Percentiles rank a stretch among this genome's conserved stretches.
These are phyloP conservation scores for Agriopis marginaria DNA, from an alignment of 2,888 invertebrate species.

Conservation along the genomic window DNA sequence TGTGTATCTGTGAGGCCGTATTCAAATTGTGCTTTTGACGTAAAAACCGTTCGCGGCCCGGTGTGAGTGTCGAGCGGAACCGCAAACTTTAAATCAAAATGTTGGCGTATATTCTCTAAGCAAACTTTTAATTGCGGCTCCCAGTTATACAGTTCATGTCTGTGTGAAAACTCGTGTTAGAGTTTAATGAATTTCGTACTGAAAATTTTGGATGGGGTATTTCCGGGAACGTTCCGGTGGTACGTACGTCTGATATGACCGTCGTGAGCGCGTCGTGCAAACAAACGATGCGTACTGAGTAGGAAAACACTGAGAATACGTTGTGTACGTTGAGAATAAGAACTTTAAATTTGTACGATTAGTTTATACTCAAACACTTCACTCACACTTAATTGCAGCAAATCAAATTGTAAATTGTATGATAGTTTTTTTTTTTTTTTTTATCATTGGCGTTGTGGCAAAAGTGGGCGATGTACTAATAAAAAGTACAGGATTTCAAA, in stretches of 20 bases:
- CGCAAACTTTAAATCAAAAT: conserved; percentile 81
- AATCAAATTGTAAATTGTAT: no score
- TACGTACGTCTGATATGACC: conserved; percentile 40
- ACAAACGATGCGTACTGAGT: conserved; percentile 4
- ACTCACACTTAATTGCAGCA: no score
- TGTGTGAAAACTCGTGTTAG: conserved; percentile 75
- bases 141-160: conserved; percentile 73
- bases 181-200: conserved; percentile 77
- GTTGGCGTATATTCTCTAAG: conserved; percentile 73
- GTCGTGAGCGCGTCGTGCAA: neutral
- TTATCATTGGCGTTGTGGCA: no score
- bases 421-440: no score
- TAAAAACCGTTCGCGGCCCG: conserved; percentile 49
- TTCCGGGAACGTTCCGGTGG: conserved; percentile 52
- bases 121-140: conserved; percentile 83
- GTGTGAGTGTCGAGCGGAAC: conserved; percentile 59
- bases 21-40: conserved; percentile 42
- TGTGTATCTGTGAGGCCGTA: conserved; percentile 24
- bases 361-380: neutral
- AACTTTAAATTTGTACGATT: no score
- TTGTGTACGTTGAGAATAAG: no score
- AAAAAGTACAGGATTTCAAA: no score
- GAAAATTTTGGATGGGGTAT: conserved; percentile 60
- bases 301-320: neutral
- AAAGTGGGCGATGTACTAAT: no score